Base-by-base conservation (phyloP, 1,140 invertebrate species). In the Sinella curviseta region DNA sequence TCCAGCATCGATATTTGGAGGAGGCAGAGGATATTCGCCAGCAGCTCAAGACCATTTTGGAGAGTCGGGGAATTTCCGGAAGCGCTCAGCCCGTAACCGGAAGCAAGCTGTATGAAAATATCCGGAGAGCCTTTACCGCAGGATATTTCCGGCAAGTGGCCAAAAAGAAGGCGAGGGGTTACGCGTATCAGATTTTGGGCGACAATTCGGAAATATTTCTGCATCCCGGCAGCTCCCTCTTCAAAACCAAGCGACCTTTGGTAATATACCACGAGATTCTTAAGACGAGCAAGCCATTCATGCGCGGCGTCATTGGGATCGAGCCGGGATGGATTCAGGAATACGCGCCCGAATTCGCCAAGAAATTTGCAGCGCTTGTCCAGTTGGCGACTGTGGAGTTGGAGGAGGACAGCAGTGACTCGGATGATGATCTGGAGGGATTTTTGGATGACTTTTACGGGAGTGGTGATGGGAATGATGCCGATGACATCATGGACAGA, bases 271-370 rank as follows among this genome's bases (percentile, higher is more conserved):
- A 75, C 48, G 73, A 76, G 8, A n/a, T 79, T 17, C 12, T 75
- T 1, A 79, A 76, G 48, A 79, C 78, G 12, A 76, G 33, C 3
- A 79, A 76, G 48, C 34, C 78, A 1, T 79, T 48, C 34, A 79
- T 79, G 36, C 36, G 73, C 1, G 28, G 31, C 12, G 20, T 54
- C 0, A 24, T 79, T 1, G 3, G 8, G 1, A 67, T 79, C n/a
- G 54, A 79, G 8, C 78, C 73, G 1, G 26, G 12, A 1, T 79
- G 77, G 35, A 24, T 75, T 2, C 3, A 48, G 14, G 35, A 75
- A 24, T 75, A 48, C 39, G 74, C 34, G 3, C 74, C 74, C 1
- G 39, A 75, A 1, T 48, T 39, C 28, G 36, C 24, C 14, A n/a
- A 31, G 24, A 70, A 70, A 31, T 33, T 70, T 48, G 39, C 39